Conservation (phyloP, 2,888 invertebrate genomes). For the Agriopis marginaria region DNA sequence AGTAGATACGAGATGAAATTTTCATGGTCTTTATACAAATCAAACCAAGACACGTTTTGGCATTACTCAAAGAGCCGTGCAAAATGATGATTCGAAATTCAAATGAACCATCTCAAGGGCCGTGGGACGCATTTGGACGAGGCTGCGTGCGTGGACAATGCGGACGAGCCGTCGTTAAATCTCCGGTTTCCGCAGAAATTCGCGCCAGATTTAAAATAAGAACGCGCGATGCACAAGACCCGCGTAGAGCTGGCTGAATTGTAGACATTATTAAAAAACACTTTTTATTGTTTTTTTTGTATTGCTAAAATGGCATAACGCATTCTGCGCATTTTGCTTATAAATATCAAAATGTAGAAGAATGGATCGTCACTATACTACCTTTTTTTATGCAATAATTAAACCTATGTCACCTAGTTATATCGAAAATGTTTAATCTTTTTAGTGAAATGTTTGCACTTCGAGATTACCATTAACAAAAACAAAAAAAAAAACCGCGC, state of each 20-base stretch:
- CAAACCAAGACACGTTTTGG: constrained; percentile 6
- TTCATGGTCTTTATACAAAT: neutral
- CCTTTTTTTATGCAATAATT: too few species aligned
- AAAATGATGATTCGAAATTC: constrained; percentile 62
- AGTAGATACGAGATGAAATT: neutral
- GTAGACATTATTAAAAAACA: neutral
- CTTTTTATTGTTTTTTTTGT: neutral
- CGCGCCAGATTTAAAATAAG: constrained; percentile 81
- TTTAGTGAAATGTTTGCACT: neutral
- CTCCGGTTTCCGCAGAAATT: constrained; percentile 80
- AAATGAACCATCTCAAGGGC: constrained; percentile 76
- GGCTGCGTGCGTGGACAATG: constrained; percentile 81
- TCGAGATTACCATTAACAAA: too few species aligned
- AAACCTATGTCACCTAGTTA: too few species aligned
- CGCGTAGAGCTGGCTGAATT: constrained; percentile 54
- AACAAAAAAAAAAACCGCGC: neutral
- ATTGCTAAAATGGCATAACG: neutral
- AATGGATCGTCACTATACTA: too few species aligned
- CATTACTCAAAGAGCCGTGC: constrained; percentile 20
- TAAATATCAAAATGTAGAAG: neutral
- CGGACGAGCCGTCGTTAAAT: constrained; percentile 83
- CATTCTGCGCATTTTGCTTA: neutral
- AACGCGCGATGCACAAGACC: constrained; percentile 63
- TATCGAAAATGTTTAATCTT: too few species aligned
- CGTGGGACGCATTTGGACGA: constrained; percentile 63